Conservation (phyloP, 2,113 vertebrate species). For the Brachyhypopomus gauderio region DNA sequence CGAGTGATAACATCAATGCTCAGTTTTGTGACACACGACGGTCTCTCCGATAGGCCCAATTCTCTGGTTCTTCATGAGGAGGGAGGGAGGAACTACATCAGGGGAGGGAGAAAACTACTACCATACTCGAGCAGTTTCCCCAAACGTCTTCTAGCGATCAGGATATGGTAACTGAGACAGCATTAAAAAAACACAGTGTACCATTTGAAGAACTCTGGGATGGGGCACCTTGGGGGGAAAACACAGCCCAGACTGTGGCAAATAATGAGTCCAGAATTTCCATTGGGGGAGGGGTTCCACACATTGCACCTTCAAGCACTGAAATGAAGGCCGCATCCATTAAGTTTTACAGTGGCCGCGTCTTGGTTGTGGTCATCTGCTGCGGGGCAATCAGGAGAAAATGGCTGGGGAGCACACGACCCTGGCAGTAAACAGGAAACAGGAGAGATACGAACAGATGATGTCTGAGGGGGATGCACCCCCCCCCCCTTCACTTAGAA, state of each 20-base stretch:
- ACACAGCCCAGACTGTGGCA: background rate
- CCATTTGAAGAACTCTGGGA: background rate
- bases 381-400: conserved; percentile 11
- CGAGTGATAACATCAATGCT: background rate
- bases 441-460: conserved; percentile 37
- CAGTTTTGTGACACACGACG: background rate
- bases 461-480: conserved; percentile 1
- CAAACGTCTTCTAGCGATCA: background rate
- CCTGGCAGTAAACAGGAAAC: conserved; percentile 47
- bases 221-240: background rate
- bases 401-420: background rate
- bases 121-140: background rate
- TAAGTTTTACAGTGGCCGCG: background rate
- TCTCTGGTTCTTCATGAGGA: too few species aligned
- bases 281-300: background rate
- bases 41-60: too few species aligned
- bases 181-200: background rate
- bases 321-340: background rate
- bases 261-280: background rate
- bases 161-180: background rate
- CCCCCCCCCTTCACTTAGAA: conserved; percentile 24
- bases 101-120: background rate
- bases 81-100: too few species aligned
- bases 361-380: background rate
- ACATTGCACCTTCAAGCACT: background rate